phyloP scores from a whole-genome alignment of 2,888 invertebrate genomes.

The Bellardia pandia region DNA sequence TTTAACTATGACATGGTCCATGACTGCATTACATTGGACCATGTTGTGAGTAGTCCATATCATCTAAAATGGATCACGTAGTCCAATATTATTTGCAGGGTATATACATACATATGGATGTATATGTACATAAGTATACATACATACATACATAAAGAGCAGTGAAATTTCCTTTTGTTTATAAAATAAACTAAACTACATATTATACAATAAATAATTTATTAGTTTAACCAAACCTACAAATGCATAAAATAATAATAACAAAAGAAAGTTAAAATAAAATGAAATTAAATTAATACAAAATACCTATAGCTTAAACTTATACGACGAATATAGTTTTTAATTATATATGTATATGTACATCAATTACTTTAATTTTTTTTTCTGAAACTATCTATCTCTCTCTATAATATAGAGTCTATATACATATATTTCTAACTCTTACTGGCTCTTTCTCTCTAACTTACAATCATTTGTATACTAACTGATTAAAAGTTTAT shows the following conservation, averaged over 20 bases:
- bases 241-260: background rate
- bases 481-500: slow-evolving; percentile 1
- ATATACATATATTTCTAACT: background rate
- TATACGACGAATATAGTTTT: slow-evolving; percentile 54
- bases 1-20: too few species aligned
- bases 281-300: slow-evolving; percentile 19
- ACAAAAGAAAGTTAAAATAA: background rate
- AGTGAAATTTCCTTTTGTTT: too few species aligned
- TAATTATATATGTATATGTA: slow-evolving; percentile 22
- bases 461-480: slow-evolving; percentile 11
- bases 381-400: slow-evolving; percentile 3
- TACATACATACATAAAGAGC: too few species aligned
- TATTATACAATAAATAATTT: slow-evolving; percentile 33
- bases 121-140: too few species aligned
- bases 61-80: too few species aligned
- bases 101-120: too few species aligned
- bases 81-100: too few species aligned
- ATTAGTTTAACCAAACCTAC: slow-evolving; percentile 5
- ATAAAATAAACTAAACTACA: slow-evolving; percentile 18
- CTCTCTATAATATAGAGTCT: too few species aligned
- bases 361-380: slow-evolving; percentile 7
- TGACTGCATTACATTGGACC: too few species aligned
- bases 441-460: background rate
- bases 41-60: too few species aligned
- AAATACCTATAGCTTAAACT: slow-evolving; percentile 46